Base-by-base conservation (phyloP, 1,140 invertebrate species). In the Drosophila sulfurigaster region DNA sequence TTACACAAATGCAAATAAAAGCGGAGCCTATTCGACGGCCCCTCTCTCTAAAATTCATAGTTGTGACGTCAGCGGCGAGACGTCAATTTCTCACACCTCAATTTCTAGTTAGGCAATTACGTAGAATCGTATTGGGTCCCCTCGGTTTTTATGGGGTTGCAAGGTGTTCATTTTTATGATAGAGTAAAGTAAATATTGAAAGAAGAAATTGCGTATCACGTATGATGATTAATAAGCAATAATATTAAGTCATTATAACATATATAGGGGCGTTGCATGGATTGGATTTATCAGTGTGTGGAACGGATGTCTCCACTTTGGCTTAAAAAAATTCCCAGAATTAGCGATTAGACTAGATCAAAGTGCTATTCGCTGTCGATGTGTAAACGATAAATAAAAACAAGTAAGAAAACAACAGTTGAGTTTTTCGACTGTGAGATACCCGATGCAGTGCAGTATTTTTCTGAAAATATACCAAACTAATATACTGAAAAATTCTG, bases 1-100 rank as follows among this genome's bases (percentile, higher is more conserved):
- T 66, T 75, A 63, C 70, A 72, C 63, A 57, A 58, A 71, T 71
- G 69, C 65, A 75, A 68, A 76, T 70, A 57, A 63, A 63, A 65
- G 16, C 63, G 25, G 2, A 16, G 41, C 49, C 51, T 13, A 38
- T 32, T 32, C 8, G 49, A 25, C 15, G 15, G 4, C 1, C 11
- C 52, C 32, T n/a, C 32, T 15, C 32, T 20, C 15, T 7, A 57
- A 10, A 58, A 56, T 2, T 20, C 20, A 25, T 25, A 59, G 8
- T 28, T 43, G 48, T 72, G 74, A 72, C 74, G 74, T 76, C 62
- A 76, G 57, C 60, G 11, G 38, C 15, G 32, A 25, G 30, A 57
- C 64, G 70, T 62, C 7, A 41, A 70, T 41, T 45, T 63, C 45
- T 69, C 51, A 45, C 72, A 57, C 49, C 72, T 63, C 32, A 25